Percentiles rank a stretch among this genome's conserved stretches.
These are phyloP conservation scores for Linyphia triangularis DNA, from an alignment of 2,888 invertebrate genomes.

Conservation along the genomic window DNA sequence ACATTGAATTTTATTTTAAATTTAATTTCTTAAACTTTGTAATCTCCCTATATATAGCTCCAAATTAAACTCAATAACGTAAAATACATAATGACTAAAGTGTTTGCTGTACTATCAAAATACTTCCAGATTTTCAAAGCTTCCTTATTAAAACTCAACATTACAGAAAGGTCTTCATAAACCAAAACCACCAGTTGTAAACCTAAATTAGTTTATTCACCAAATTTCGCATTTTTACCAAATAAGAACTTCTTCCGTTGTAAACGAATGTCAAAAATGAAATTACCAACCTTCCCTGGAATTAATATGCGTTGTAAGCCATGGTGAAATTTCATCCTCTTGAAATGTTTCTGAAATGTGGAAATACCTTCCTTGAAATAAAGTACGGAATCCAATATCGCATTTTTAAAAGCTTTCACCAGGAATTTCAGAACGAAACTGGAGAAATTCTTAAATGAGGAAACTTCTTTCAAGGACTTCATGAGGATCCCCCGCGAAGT, in stretches of 20 bases:
- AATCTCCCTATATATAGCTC: no score
- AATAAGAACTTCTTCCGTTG: neutral
- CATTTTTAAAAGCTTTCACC: slow-evolving; percentile 24
- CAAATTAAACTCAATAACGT: no score
- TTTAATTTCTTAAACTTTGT: no score
- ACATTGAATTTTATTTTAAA: no score
- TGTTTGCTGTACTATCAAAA: no score
- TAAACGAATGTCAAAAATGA: slow-evolving; percentile 17
- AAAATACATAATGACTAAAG: no score
- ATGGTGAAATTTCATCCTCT: neutral
- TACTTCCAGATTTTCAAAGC: no score
- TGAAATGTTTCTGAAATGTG: slow-evolving; percentile 26
- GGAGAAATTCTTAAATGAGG: slow-evolving; percentile 7
- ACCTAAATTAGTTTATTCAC: slow-evolving; percentile 13
- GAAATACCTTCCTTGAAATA: slow-evolving; percentile 52
- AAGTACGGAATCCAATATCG: slow-evolving; percentile 55
- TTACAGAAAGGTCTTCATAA: neutral
- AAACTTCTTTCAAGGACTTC: slow-evolving; percentile 12
- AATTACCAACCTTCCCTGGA: slow-evolving; percentile 6
- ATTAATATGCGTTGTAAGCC: slow-evolving; percentile 9
- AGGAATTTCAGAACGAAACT: slow-evolving; percentile 9
- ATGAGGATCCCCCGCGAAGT: slow-evolving; percentile 8
- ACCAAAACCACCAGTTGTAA: neutral
- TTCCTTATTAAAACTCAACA: no score
- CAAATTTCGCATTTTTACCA: neutral